phyloP scores from a whole-genome alignment of 2,888 invertebrate genomes.

The Spisula solida region DNA sequence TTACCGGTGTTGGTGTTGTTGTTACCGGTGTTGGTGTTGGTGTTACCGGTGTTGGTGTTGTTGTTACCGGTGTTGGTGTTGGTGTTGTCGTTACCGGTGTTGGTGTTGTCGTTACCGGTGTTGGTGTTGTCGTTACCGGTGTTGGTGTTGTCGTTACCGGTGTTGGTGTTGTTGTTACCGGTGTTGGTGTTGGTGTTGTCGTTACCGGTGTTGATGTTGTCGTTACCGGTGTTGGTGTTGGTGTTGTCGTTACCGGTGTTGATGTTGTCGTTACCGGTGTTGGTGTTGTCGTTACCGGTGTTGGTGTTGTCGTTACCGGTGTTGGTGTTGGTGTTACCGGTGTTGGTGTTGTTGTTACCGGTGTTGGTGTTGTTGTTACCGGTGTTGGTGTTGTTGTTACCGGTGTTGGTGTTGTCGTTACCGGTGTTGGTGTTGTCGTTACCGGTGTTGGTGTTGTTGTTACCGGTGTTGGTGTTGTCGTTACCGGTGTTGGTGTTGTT shows the following conservation, averaged over 20 bases:
- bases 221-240: too few species aligned
- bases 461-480: too few species aligned
- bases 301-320: background rate
- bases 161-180: background rate
- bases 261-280: conserved; percentile 30
- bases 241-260: background rate
- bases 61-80: background rate
- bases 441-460: too few species aligned
- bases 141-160: background rate
- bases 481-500: too few species aligned
- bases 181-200: background rate
- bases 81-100: background rate
- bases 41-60: background rate
- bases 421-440: background rate
- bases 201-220: background rate
- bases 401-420: conserved; percentile 34
- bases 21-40: background rate
- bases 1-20: background rate
- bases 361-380: background rate
- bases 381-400: conserved; percentile 19
- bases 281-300: conserved; percentile 37
- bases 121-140: background rate
- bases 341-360: background rate
- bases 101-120: background rate
- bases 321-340: background rate